phyloP scores from a whole-genome alignment of 2,113 vertebrate genomes.

The Sinosuthora webbiana region DNA sequence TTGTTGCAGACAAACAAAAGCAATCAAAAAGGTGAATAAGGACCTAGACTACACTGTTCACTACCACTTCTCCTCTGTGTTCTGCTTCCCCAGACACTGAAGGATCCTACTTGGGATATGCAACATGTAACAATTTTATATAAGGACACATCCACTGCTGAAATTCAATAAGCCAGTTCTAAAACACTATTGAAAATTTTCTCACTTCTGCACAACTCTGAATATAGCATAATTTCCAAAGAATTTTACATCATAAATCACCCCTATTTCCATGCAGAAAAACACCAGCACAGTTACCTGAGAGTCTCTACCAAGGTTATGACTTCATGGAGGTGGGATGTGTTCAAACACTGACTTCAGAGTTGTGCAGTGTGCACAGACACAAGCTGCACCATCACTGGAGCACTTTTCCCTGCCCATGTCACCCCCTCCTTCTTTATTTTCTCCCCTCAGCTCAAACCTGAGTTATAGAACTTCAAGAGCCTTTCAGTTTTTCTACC shows the following conservation, averaged over 20 bases:
- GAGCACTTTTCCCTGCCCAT: not conserved
- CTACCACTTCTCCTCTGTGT: not conserved
- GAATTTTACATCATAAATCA: not conserved
- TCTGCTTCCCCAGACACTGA: not conserved
- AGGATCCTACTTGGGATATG: too few relatives aligned
- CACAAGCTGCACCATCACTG: not conserved
- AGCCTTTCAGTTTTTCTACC: not conserved
- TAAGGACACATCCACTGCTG: not conserved
- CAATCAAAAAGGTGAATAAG: not conserved
- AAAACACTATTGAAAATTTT: not conserved
- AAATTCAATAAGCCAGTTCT: not conserved
- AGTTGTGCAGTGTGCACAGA: not conserved
- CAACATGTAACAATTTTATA: not conserved
- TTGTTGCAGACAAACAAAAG: not conserved
- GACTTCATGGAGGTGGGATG: fast-evolving
- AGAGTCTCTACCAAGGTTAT: not conserved
- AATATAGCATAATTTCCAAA: not conserved
- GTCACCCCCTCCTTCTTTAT: not conserved
- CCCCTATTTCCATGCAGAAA: not conserved
- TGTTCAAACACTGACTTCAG: not conserved
- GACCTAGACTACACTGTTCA: not conserved
- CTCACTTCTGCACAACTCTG: not conserved
- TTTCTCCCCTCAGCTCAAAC: not conserved
- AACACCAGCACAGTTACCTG: too few relatives aligned
- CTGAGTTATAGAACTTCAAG: not conserved